Conservation (phyloP, 2,888 invertebrate genomes). For the Rhabditophanes sp. region DNA sequence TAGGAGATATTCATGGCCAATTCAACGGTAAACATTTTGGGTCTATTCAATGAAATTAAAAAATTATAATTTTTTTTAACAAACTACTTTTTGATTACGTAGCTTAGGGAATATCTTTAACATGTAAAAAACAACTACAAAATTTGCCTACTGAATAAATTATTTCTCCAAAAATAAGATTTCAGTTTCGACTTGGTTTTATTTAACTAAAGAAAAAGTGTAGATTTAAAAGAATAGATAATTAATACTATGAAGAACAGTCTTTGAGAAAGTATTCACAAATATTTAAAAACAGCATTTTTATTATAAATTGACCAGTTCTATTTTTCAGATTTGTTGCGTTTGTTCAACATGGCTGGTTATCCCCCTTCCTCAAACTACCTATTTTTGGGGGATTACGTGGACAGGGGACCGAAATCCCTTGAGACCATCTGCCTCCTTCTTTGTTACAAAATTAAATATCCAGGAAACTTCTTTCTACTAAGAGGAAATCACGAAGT, state of each 20-base stretch:
- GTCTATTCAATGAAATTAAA: neutral
- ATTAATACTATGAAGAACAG: no score
- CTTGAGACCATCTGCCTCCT: constrained; percentile 39
- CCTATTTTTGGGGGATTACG: constrained; percentile 15
- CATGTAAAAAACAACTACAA: no score
- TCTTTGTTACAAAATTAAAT: constrained; percentile 42
- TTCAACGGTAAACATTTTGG: constrained; percentile 17
- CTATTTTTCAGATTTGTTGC: constrained; percentile 83
- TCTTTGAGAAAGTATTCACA: no score
- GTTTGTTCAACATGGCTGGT: constrained; percentile 92
- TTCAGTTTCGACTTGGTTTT: no score
- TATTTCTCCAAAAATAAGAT: no score
- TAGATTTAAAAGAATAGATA: no score
- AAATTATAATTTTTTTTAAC: neutral
- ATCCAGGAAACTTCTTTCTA: constrained; percentile 40
- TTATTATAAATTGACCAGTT: no score
- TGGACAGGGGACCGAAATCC: neutral
- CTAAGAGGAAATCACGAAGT: constrained; percentile 42
- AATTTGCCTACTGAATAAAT: no score
- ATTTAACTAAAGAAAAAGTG: no score
- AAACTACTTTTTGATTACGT: neutral
- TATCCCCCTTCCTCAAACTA: constrained; percentile 77
- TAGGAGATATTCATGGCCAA: constrained; percentile 41
- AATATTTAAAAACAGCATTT: no score
- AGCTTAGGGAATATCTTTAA: no score